Evolutionary conservation across 2,113 vertebrate species (phyloP), one percentile per base, ranked within the genome.

Genomic region (Setophaga kirtlandii): DNA sequence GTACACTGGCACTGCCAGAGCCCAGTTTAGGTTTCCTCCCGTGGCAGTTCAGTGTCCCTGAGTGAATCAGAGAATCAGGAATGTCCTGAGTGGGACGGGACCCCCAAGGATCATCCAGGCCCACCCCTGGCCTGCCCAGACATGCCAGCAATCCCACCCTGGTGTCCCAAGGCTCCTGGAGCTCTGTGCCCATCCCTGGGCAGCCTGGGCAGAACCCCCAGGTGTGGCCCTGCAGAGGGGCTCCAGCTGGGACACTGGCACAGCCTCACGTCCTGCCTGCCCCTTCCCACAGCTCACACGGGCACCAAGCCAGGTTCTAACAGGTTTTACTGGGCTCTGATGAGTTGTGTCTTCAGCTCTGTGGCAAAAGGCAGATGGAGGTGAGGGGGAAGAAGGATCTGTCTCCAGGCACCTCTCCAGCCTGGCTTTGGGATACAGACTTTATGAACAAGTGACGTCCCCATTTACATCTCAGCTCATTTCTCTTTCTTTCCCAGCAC

Each of bases 11-110:
- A 39, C 44, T 21, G 77, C 56, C 50, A 83, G 59, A 47, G 79
- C 47, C 63, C 62, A 67, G 94, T 79, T 93, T 91, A 49, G 93
- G 82, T 93, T 97, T 96, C 94, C 55, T 93, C 33, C 42, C 19
- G 1, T 16, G 58, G 35, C 83, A 71, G 25, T 30, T 79, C 28
- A 28, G 59, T 0, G 4, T 60, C 46, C 83, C 67, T 12, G 2
- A 31, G 46, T 24, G 46, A 50, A 56, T 49, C 49, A 69, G 2
- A 28, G 30, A 55, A 69, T 27, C 55, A 49, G 11, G 70, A 69
- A 47, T 8, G 19, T 42, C 49, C 64, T 55, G 49, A 42, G 12
- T 27, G 42, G 63, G 41, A 33, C 62, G 15, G 22, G 35, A 42
- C 9, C 15, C 62, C 1, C 49, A 31, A 14, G 47, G 35, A 83